A percentile compares a stretch with the other conserved stretches of the same genome.
These are phyloP conservation scores for Candoia aspera DNA, from an alignment of 2,113 vertebrate species.

Conservation along the genomic window DNA sequence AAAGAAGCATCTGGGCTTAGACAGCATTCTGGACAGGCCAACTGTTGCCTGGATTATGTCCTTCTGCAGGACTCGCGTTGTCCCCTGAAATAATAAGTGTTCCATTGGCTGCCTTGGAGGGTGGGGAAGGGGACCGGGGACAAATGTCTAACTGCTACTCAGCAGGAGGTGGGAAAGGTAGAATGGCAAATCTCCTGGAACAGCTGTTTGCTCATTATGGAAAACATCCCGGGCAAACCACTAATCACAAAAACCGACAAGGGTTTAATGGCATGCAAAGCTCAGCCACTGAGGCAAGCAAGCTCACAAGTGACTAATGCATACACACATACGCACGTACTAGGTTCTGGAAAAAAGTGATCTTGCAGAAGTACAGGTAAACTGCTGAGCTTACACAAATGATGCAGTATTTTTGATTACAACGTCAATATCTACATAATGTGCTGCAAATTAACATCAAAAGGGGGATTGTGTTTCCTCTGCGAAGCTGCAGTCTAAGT, in stretches of 20 bases:
- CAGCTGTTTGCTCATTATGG: slow-evolving; percentile 73
- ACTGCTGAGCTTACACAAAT: background rate
- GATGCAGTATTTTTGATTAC: background rate
- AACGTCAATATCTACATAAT: background rate
- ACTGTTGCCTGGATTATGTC: background rate
- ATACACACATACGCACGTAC: background rate
- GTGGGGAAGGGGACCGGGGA: slow-evolving; percentile 53
- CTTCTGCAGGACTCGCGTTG: slow-evolving; percentile 31
- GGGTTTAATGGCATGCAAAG: slow-evolving; percentile 52
- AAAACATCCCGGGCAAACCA: slow-evolving; percentile 64
- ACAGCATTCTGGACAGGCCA: background rate
- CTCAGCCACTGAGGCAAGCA: slow-evolving; percentile 44
- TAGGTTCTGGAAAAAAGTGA: slow-evolving; percentile 48
- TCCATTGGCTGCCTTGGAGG: slow-evolving; percentile 56
- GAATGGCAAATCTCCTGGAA: slow-evolving; percentile 68
- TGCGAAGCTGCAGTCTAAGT: background rate
- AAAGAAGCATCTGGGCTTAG: background rate
- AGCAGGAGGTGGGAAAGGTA: slow-evolving; percentile 66
- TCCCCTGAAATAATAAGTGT: slow-evolving; percentile 61
- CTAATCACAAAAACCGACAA: slow-evolving; percentile 69
- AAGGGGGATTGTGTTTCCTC: background rate
- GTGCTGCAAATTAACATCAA: background rate
- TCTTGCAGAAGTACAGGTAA: slow-evolving; percentile 35
- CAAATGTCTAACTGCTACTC: slow-evolving; percentile 57
- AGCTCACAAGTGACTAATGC: background rate